Evolutionary conservation across 2,113 vertebrate genomes (phyloP).

Genomic region (Recurvirostra avosetta): DNA sequence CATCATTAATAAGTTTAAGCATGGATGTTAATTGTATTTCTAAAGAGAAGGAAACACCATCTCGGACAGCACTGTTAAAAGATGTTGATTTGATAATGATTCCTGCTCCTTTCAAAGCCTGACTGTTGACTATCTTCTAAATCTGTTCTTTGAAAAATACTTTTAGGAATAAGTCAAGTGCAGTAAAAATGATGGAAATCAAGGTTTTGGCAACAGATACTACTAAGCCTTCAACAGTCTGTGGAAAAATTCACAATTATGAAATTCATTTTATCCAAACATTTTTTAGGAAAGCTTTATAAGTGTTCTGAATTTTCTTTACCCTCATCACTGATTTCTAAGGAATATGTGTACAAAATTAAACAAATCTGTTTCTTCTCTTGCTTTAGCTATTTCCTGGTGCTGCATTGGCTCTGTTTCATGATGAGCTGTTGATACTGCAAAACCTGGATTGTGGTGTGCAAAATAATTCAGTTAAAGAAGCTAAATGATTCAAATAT

Average conservation of each 20-base stretch:
- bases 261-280: constrained; percentile 5
- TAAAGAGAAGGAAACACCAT: not conserved
- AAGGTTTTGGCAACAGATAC: not conserved
- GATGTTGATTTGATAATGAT: not conserved
- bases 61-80: not conserved
- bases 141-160: not conserved
- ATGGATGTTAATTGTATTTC: not conserved
- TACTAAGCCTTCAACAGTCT: not conserved
- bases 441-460: constrained; percentile 14
- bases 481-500: constrained; percentile 49
- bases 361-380: constrained; percentile 32
- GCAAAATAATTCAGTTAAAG: constrained; percentile 22
- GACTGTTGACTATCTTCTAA: not conserved
- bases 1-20: not conserved
- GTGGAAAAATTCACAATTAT: not conserved
- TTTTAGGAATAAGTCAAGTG: not conserved
- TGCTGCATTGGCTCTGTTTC: not conserved
- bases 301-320: not conserved
- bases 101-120: not conserved
- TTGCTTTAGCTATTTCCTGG: constrained; percentile 6
- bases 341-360: not conserved
- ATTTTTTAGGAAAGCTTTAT: not conserved
- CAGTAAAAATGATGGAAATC: not conserved
- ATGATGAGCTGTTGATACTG: constrained; percentile 46
- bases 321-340: not conserved